Conservation (phyloP, 2,797 vertebrate genomes). For the Sebastes paucispinis region DNA sequence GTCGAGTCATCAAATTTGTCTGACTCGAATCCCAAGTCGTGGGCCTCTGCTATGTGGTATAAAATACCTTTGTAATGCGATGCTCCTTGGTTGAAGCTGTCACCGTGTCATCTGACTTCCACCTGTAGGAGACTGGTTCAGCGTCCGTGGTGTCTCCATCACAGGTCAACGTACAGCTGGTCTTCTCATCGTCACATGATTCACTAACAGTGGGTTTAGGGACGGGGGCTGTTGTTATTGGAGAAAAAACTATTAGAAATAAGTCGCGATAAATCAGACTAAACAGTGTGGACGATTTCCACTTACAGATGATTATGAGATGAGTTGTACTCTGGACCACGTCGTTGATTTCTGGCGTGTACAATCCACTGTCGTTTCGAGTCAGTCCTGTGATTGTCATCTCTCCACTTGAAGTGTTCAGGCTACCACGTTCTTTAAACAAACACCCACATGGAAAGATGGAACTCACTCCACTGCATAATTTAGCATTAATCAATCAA, state of each 20-base stretch:
- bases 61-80: constrained; percentile 17
- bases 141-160: not conserved
- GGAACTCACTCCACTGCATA: not conserved
- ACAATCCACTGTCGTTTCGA: fast-evolving
- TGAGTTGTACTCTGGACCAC: fast-evolving
- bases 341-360: constrained; percentile 6
- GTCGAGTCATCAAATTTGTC: no score
- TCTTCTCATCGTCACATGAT: not conserved
- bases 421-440: not conserved
- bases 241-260: not conserved
- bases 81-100: fast-evolving
- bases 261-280: not conserved
- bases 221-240: constrained; percentile 55
- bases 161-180: constrained; percentile 41
- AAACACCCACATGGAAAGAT: not conserved
- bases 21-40: no score
- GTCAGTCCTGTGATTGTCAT: constrained; percentile 45
- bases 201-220: not conserved
- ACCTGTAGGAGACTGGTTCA: not conserved
- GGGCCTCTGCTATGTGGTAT: no score
- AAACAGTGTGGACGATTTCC: no score
- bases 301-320: constrained; percentile 46
- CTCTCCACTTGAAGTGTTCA: constrained; percentile 24
- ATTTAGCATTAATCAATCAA: not conserved
- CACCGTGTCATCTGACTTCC: not conserved